Conservation (phyloP, 2,888 invertebrate species). For the Andricus quercusramuli region DNA sequence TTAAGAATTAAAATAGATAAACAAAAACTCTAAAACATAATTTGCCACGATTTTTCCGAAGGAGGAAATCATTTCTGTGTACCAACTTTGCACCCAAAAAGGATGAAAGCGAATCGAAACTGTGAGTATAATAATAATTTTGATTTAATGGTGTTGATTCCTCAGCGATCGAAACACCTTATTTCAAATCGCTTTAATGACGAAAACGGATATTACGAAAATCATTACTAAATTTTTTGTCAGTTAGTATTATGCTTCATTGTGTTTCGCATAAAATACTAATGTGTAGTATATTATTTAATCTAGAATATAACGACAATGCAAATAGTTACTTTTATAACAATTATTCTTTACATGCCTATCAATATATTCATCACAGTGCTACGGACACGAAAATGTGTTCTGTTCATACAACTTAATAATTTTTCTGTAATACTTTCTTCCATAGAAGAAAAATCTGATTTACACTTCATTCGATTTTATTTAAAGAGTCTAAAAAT, state of each 20-base stretch:
- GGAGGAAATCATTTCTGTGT: background rate
- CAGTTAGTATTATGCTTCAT: conserved; percentile 67
- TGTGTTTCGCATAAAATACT: conserved; percentile 70
- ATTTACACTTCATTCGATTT: conserved; percentile 18
- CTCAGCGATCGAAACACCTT: conserved; percentile 56
- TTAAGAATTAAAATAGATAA: too few species aligned
- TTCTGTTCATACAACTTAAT: conserved; percentile 66
- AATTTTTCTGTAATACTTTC: conserved; percentile 43
- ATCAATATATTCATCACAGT: conserved; percentile 78
- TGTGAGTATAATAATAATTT: background rate
- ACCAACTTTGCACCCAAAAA: background rate
- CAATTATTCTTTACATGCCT: conserved; percentile 64
- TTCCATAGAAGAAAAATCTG: conserved; percentile 31
- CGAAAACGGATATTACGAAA: conserved; percentile 54
- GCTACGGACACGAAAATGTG: conserved; percentile 79
- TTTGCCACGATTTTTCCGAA: background rate
- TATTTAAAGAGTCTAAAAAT: conserved; percentile 5
- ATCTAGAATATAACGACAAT: conserved; percentile 72
- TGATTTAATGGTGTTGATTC: conserved; percentile 23
- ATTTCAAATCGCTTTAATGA: conserved; percentile 58
- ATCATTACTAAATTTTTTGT: conserved; percentile 58
- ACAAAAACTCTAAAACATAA: background rate
- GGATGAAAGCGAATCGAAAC: background rate
- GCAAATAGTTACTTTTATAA: conserved; percentile 70
- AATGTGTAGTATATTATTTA: conserved; percentile 59